These are phyloP conservation scores for Anodontia alba DNA, from an alignment of 2,888 invertebrate species.

Conservation along the genomic window DNA sequence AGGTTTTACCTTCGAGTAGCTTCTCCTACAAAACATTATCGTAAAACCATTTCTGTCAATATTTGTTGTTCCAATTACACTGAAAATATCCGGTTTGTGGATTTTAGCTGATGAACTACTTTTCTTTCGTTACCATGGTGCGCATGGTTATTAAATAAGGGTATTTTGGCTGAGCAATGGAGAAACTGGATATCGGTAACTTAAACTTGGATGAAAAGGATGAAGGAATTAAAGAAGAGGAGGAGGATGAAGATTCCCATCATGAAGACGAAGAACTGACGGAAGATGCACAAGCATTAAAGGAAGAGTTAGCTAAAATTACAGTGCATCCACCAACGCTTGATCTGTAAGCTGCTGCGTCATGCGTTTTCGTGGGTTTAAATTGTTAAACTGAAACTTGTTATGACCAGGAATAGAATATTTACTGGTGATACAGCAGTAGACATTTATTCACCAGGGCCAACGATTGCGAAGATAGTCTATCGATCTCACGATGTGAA, in stretches of 20 bases:
- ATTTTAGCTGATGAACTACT: too few relatives aligned
- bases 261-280: constrained; percentile 64
- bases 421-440: too few relatives aligned
- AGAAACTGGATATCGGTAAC: background rate
- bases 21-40: too few relatives aligned
- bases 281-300: constrained; percentile 77
- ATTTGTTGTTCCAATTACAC: too few relatives aligned
- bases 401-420: too few relatives aligned
- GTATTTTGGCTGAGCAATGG: constrained; percentile 47
- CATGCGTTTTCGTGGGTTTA: constrained; percentile 45
- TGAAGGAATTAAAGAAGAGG: constrained; percentile 57
- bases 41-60: too few relatives aligned
- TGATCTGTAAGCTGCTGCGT: constrained; percentile 60
- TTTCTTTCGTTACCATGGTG: constrained; percentile 70
- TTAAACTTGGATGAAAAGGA: constrained; percentile 47
- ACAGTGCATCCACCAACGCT: constrained; percentile 77
- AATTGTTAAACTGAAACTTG: too few relatives aligned
- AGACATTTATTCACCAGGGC: too few relatives aligned
- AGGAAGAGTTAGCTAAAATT: constrained; percentile 81
- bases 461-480: too few relatives aligned
- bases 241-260: constrained; percentile 57
- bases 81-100: too few relatives aligned
- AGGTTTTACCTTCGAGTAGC: too few relatives aligned
- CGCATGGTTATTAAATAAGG: constrained; percentile 63
- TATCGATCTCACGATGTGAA: too few relatives aligned